Evolutionary conservation across 2,888 invertebrate species (phyloP).

Genomic region (Poecilobothrus nobilitatus): DNA sequence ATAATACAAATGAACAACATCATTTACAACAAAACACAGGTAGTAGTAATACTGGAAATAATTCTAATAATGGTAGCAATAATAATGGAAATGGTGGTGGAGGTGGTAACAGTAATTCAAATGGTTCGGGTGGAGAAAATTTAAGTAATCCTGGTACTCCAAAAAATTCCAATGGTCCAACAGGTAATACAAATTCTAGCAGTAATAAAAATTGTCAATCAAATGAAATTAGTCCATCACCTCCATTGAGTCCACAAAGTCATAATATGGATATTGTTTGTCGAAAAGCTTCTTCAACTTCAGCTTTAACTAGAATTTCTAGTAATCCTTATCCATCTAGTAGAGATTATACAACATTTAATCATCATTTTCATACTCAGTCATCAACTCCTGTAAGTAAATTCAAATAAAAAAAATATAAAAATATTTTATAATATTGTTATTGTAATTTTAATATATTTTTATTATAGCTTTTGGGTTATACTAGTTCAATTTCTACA

Average conservation of each 20-base stretch:
- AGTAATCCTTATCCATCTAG: constrained; percentile 47
- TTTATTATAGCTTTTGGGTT: constrained; percentile 71
- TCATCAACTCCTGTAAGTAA: constrained; percentile 50
- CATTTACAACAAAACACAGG: constrained; percentile 16
- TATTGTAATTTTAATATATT: constrained; percentile 10
- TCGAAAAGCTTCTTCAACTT: constrained; percentile 28
- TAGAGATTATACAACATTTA: constrained; percentile 62
- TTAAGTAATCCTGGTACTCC: constrained; percentile 20
- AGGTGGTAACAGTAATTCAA: constrained; percentile 13
- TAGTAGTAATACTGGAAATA: constrained; percentile 13
- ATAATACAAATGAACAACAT: neutral
- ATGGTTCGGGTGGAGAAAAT: constrained; percentile 19
- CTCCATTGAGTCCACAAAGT: constrained; percentile 30
- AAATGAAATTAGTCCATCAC: constrained; percentile 26
- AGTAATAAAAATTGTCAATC: constrained; percentile 9
- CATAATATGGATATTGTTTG: constrained; percentile 30
- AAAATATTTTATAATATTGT: constrained; percentile 12
- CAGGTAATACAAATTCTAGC: neutral
- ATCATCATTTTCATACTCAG: constrained; percentile 90
- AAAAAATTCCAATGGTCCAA: constrained; percentile 13
- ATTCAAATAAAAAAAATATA: too few relatives aligned
- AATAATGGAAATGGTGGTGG: constrained; percentile 13
- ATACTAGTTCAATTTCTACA: constrained; percentile 71
- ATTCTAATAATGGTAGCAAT: constrained; percentile 15
- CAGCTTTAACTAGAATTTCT: constrained; percentile 42